Conservation (phyloP, 2,888 invertebrate species). For the Parelbella ahira region DNA sequence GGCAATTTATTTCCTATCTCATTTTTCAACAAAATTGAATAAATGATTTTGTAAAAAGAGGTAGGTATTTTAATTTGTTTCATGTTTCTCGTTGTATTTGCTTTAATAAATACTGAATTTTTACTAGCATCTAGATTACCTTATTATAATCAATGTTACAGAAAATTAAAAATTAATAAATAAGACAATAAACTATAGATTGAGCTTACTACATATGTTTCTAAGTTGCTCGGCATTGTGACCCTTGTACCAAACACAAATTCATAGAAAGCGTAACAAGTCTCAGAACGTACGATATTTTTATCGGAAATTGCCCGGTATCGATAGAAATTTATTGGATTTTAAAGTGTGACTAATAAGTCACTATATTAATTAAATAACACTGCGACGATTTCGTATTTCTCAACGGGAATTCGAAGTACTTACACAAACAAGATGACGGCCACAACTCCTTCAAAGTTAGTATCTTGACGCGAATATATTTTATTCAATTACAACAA, state of each 20-base stretch:
- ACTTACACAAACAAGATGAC: slow-evolving; percentile 66
- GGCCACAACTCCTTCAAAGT: slow-evolving; percentile 43
- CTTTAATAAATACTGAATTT: neutral
- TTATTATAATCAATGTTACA: neutral
- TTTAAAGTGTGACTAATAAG: too few relatives aligned
- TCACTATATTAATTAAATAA: slow-evolving; percentile 15
- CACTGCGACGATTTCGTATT: slow-evolving; percentile 5
- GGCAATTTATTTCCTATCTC: neutral
- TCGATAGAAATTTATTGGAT: too few relatives aligned
- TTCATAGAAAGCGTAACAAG: slow-evolving; percentile 1
- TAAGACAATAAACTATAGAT: neutral
- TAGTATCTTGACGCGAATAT: slow-evolving; percentile 47
- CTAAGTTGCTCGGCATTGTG: neutral
- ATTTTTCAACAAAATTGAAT: too few relatives aligned
- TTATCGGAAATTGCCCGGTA: neutral
- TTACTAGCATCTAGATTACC: slow-evolving; percentile 1
- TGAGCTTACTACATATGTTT: neutral
- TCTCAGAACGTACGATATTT: neutral
- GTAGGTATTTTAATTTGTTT: neutral
- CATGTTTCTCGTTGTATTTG: neutral
- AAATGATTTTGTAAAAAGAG: too few relatives aligned
- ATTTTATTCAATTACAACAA: slow-evolving; percentile 50
- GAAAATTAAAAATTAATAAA: too few relatives aligned
- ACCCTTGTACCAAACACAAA: neutral
- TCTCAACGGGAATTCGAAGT: slow-evolving; percentile 23